Base-by-base conservation (phyloP, 2,888 invertebrate genomes). In the Sinotaia quadrata region DNA sequence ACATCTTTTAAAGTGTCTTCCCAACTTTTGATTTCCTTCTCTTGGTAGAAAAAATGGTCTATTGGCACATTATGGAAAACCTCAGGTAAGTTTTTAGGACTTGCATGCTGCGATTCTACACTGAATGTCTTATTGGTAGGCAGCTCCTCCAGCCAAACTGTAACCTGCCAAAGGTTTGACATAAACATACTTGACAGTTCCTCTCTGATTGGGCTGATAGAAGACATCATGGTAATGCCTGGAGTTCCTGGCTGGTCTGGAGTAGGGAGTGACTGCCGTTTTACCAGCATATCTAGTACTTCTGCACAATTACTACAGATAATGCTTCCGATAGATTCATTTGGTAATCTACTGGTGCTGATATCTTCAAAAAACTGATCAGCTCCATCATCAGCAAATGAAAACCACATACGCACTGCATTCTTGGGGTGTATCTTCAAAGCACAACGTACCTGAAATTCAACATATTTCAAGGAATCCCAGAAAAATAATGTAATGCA, bases 401-500 rank as follows among this genome's bases (percentile, higher is more conserved):
- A 65, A 21, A 65, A 15, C 65, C 65, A 65, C 56, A 56, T 33
- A 24, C 65, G 65, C 12, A 54, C 54, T 2, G 36, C 47, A 15
- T 24, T 47, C 1, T n/a, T 29, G 24, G 65, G 65, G 29, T 65
- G 56, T 18, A 44, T 29, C 47, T 54, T 65, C 18, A 65, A 47
- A 27, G 12, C 31, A 27, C 65, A 65, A 0, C 65, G 65, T 18
- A 65, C 31, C 65, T 65, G 65, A 31, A 65, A 65, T 36, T 65
- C 56, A 12, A 65, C 41, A 31, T 56, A 65, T 15, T 65, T 44
- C 31, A 65, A 44, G 2, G 54, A 56, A 24, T 65, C 65, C 65
- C 65, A 65, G 44, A 65, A 65, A 18, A 44, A 65, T n/a, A 65
- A 41, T 31, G 52, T 65, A 12, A 65, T 31, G 24, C 24, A 56